Evolutionary conservation across 1,140 invertebrate genomes (phyloP).

Genomic region (Drosophila kepulauana): DNA sequence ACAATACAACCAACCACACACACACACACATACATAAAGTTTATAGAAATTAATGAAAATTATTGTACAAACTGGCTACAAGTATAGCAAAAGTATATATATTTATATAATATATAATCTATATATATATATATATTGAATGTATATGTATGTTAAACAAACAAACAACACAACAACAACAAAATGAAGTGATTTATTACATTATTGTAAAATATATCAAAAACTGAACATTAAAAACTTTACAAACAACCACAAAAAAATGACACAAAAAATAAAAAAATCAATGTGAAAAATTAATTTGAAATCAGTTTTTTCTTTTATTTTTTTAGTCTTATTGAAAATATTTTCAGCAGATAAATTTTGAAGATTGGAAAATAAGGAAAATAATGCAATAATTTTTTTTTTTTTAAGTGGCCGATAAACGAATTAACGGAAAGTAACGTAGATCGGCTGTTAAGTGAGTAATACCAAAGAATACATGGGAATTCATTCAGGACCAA

Average conservation of each 20-base stretch:
- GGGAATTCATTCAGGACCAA: no score
- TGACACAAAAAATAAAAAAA: constrained; percentile 76
- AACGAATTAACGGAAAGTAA: no score
- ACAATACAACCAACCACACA: constrained; percentile 32
- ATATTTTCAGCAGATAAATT: no score
- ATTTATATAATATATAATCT: constrained; percentile 37
- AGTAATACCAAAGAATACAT: no score
- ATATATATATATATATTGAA: constrained; percentile 51
- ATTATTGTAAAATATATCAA: constrained; percentile 80
- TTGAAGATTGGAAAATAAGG: no score
- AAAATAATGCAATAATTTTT: no score
- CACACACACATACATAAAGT: constrained; percentile 59
- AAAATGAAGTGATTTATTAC: constrained; percentile 82
- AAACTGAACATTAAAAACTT: constrained; percentile 59
- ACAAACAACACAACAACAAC: constrained; percentile 48
- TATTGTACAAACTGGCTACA: constrained; percentile 73
- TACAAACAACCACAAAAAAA: constrained; percentile 63
- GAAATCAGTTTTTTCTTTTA: not conserved
- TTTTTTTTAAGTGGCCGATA: no score
- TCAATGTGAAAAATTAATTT: constrained; percentile 70
- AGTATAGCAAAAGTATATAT: constrained; percentile 40
- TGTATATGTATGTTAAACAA: constrained; percentile 64
- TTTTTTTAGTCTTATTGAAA: not conserved
- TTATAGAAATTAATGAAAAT: constrained; percentile 77
- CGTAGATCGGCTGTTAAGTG: no score